Evolutionary conservation across 1,140 invertebrate species (phyloP).

Genomic region (Zelostemma sp.): DNA sequence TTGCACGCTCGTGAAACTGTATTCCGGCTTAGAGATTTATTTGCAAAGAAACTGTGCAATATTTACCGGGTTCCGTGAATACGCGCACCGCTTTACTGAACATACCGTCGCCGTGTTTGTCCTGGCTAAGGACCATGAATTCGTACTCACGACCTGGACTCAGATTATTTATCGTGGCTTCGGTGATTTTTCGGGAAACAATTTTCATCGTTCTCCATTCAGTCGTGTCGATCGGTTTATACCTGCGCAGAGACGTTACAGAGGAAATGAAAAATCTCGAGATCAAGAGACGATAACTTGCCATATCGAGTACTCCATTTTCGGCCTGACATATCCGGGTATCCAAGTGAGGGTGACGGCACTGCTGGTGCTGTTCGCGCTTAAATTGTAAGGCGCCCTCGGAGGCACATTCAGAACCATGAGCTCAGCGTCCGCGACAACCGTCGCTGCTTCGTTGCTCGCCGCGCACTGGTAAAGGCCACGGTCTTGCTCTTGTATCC

Average conservation of each 20-base stretch:
- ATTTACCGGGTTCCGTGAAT: constrained; percentile 73
- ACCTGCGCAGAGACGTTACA: constrained; percentile 61
- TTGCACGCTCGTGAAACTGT: not conserved
- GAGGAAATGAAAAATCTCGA: not conserved
- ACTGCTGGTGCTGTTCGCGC: constrained; percentile 81
- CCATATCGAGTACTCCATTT: constrained; percentile 89
- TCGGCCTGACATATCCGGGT: constrained; percentile 85
- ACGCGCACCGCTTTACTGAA: constrained; percentile 88
- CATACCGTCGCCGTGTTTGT: constrained; percentile 88
- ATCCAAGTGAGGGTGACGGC: constrained; percentile 88
- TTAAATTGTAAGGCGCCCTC: constrained; percentile 91
- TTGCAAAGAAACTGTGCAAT: too few species aligned
- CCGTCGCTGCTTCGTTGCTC: constrained; percentile 92
- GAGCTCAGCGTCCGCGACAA: constrained; percentile 88
- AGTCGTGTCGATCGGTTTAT: constrained; percentile 75
- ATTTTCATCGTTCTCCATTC: constrained; percentile 85
- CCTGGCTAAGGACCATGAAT: constrained; percentile 91
- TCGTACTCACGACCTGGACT: constrained; percentile 86
- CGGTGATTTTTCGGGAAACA: constrained; percentile 77
- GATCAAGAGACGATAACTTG: constrained; percentile 55
- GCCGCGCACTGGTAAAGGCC: constrained; percentile 93
- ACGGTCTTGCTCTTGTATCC: constrained; percentile 87
- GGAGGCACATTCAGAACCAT: constrained; percentile 89
- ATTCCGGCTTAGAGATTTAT: too few species aligned
- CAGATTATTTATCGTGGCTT: constrained; percentile 84